phyloP scores from a whole-genome alignment of 2,888 invertebrate genomes.

The Pseudolycoriella hygida region DNA sequence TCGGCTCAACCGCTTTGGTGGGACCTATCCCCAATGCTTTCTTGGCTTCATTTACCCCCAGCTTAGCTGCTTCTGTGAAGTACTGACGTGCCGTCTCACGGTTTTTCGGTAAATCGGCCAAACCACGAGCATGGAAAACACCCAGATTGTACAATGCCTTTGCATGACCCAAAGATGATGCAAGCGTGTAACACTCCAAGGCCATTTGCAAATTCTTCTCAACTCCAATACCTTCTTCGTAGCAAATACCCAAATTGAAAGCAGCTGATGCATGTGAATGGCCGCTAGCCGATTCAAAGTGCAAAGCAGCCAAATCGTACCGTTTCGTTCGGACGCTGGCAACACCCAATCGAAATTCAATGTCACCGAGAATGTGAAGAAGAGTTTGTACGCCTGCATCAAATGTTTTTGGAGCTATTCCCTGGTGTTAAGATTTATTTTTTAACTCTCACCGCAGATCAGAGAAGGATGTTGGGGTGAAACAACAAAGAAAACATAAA shows the following conservation, averaged over 20 bases:
- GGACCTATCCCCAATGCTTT: constrained; percentile 25
- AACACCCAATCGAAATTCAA: constrained; percentile 40
- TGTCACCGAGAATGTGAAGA: constrained; percentile 36
- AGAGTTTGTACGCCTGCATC: constrained; percentile 25
- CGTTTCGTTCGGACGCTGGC: constrained; percentile 39
- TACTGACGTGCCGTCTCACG: constrained; percentile 33
- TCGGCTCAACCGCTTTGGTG: no score
- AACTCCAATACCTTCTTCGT: constrained; percentile 48
- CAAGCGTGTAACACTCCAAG: constrained; percentile 42
- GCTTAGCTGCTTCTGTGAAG: constrained; percentile 36
- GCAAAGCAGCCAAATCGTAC: constrained; percentile 36
- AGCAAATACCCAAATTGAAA: constrained; percentile 50
- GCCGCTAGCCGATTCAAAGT: constrained; percentile 35
- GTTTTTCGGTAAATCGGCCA: constrained; percentile 37
- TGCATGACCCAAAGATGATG: constrained; percentile 43
- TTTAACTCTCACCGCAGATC: no score
- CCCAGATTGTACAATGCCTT: constrained; percentile 52
- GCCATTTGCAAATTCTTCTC: constrained; percentile 39
- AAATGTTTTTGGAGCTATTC: constrained; percentile 3
- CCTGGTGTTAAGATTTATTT: not conserved
- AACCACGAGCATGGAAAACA: constrained; percentile 45
- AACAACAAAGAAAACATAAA: no score
- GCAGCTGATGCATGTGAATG: constrained; percentile 41
- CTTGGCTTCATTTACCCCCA: constrained; percentile 38
- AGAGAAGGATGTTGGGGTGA: no score